phyloP scores from a whole-genome alignment of 2,113 vertebrate species.

The Daboia siamensis region DNA sequence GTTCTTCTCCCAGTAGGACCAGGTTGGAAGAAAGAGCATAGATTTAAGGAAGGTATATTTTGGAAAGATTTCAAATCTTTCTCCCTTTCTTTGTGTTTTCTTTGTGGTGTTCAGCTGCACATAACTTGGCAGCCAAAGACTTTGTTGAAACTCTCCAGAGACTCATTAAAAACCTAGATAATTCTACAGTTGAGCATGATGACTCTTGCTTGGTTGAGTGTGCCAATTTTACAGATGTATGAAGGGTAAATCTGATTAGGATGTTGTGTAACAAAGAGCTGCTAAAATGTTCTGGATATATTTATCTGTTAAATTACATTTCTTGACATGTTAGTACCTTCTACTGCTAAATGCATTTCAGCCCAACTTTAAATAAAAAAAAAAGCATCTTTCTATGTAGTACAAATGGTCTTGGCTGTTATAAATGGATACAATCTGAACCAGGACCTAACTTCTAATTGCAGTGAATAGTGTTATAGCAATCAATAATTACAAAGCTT shows the following conservation, averaged over 20 bases:
- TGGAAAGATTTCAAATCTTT: constrained; percentile 15
- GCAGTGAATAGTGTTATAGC: neutral
- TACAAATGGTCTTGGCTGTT: neutral
- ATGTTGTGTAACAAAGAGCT: constrained; percentile 46
- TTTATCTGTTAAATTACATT: constrained; percentile 42
- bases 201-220: constrained; percentile 48
- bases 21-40: neutral
- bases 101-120: constrained; percentile 35
- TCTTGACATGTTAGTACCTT: constrained; percentile 28
- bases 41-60: neutral
- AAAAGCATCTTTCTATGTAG: neutral
- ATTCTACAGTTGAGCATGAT: constrained; percentile 47
- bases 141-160: constrained; percentile 52
- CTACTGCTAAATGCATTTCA: neutral
- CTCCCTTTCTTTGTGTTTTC: constrained; percentile 6
- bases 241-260: constrained; percentile 60
- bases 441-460: neutral
- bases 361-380: neutral
- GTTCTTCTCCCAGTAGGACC: neutral
- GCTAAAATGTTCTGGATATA: constrained; percentile 15
- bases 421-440: neutral
- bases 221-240: constrained; percentile 52
- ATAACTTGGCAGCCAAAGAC: constrained; percentile 56
- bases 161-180: constrained; percentile 63
- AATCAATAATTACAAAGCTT: neutral